A percentile compares a stretch with the other conserved stretches of the same genome.
These are phyloP conservation scores for Cydia fagiglandana DNA, from an alignment of 1,140 invertebrate species.

Conservation along the genomic window DNA sequence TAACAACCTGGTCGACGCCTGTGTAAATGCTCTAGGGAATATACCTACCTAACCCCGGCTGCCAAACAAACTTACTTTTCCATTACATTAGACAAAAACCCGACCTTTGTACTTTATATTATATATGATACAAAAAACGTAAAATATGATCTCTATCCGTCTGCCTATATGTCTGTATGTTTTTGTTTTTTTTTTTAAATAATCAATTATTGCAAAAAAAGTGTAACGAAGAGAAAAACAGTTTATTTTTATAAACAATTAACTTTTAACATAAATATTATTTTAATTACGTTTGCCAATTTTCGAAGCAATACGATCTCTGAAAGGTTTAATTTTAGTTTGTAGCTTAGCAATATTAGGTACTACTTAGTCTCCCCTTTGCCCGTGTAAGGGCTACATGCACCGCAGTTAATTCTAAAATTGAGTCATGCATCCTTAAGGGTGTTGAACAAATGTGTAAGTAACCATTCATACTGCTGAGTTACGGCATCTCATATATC, in stretches of 20 bases:
- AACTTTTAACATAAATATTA: no score
- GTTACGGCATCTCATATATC: slow-evolving; percentile 29
- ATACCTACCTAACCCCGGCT: background rate
- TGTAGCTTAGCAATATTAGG: background rate
- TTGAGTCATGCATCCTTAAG: slow-evolving; percentile 21
- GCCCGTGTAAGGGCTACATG: background rate
- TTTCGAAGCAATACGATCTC: no score
- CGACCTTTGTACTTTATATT: background rate
- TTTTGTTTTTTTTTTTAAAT: no score
- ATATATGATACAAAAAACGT: background rate
- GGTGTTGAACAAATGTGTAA: slow-evolving; percentile 31
- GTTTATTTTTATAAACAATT: no score
- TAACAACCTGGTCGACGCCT: background rate
- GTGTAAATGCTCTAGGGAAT: background rate
- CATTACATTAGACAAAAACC: background rate
- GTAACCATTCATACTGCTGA: slow-evolving; percentile 26
- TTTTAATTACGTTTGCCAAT: no score
- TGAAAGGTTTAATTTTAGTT: background rate
- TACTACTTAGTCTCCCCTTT: background rate
- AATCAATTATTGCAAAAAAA: no score
- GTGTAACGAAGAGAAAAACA: no score
- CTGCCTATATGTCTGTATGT: no score
- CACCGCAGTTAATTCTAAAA: slow-evolving; percentile 6
- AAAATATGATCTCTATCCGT: no score
- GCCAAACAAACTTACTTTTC: slow-evolving; percentile 8